A percentile compares a stretch with the other conserved stretches of the same genome.
Conservation (phyloP, 1,140 invertebrate genomes). For the Holotrichia oblita region DNA sequence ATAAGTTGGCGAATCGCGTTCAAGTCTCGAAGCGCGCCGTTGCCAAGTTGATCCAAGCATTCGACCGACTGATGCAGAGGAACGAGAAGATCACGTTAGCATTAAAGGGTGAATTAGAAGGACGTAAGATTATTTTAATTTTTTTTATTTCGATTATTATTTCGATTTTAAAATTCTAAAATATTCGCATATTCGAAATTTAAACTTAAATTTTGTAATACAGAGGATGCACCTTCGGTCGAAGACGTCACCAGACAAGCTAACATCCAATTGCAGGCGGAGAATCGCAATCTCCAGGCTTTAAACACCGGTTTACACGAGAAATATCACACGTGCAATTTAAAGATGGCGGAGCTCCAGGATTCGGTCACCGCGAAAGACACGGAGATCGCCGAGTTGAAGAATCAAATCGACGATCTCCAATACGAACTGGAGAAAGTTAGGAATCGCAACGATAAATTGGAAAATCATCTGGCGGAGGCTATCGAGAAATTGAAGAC, state of each 20-base stretch:
- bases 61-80: conserved; percentile 92
- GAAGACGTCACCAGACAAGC: conserved; percentile 85
- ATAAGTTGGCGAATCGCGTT: conserved; percentile 93
- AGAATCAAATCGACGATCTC: conserved; percentile 95
- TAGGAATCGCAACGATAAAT: conserved; percentile 86
- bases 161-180: conserved; percentile 14
- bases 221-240: conserved; percentile 74
- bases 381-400: conserved; percentile 92
- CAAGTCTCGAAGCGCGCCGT: conserved; percentile 93
- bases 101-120: conserved; percentile 83
- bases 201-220: conserved; percentile 44
- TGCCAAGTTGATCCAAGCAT: conserved; percentile 95
- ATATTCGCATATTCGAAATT: neutral
- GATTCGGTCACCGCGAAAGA: conserved; percentile 91
- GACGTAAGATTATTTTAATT: conserved; percentile 61
- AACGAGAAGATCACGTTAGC: conserved; percentile 92
- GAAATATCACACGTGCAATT: conserved; percentile 90
- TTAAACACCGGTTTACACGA: conserved; percentile 93
- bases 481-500: conserved; percentile 89
- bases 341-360: conserved; percentile 91
- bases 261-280: conserved; percentile 87
- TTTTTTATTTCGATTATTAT: neutral
- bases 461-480: conserved; percentile 89
- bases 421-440: conserved; percentile 94
- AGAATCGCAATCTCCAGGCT: conserved; percentile 92